phyloP scores from a whole-genome alignment of 2,113 vertebrate genomes.

The Patagioenas fasciata region DNA sequence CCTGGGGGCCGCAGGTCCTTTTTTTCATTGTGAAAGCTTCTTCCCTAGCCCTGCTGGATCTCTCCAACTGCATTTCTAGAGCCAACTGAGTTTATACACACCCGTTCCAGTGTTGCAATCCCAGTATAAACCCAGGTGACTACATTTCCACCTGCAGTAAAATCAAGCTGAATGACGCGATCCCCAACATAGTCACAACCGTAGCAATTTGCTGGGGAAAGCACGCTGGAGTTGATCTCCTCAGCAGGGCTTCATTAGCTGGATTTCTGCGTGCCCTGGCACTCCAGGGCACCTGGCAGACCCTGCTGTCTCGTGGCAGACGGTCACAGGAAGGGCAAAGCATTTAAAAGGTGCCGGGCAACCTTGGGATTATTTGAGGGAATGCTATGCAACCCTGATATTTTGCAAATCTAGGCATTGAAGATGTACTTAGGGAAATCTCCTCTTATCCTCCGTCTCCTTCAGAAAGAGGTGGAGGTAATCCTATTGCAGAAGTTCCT shows the following conservation, averaged over 20 bases:
- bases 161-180: not conserved
- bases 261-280: not conserved
- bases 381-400: not conserved
- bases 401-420: slow-evolving; percentile 26
- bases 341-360: not conserved
- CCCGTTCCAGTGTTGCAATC: not conserved
- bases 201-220: not conserved
- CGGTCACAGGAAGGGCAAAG: slow-evolving; percentile 10
- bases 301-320: slow-evolving; percentile 2
- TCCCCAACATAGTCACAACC: not conserved
- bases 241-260: not conserved
- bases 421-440: slow-evolving; percentile 4
- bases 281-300: slow-evolving; percentile 29
- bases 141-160: not conserved
- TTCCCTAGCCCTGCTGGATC: not conserved
- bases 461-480: slow-evolving; percentile 25
- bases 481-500: slow-evolving; percentile 27
- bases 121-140: not conserved
- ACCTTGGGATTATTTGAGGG: slow-evolving; percentile 23
- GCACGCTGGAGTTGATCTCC: not conserved
- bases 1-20: not conserved
- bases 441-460: not conserved
- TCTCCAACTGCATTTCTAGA: not conserved
- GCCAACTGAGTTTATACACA: not conserved
- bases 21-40: not conserved